phyloP scores from a whole-genome alignment of 30 jellyfish, hydroid and myxozoan species.

The Hydractinia echinata region DNA sequence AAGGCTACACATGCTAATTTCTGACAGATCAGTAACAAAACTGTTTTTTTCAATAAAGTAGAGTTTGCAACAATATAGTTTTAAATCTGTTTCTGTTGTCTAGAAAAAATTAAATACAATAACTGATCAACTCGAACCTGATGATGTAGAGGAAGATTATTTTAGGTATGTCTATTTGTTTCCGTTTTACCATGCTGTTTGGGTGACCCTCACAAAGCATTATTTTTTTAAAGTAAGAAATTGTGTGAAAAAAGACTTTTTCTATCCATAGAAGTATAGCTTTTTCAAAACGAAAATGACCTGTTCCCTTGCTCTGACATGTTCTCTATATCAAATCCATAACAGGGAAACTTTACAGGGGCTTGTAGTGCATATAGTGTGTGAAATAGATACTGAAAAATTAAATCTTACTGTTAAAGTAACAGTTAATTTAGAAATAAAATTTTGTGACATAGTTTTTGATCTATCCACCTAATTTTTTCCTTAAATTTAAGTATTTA shows the following conservation, averaged over 20 bases:
- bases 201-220: neutral
- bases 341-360: too few species aligned
- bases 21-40: too few species aligned
- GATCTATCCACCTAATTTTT: too few species aligned
- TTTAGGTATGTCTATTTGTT: conserved; percentile 55
- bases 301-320: neutral
- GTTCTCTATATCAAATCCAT: neutral
- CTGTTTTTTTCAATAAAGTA: too few species aligned
- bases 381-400: too few species aligned
- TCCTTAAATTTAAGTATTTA: too few species aligned
- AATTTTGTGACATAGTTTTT: too few species aligned
- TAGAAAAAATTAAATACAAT: conserved; percentile 66
- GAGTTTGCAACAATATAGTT: too few species aligned
- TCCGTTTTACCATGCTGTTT: neutral
- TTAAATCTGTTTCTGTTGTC: neutral
- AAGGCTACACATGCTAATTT: too few species aligned
- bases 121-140: conserved; percentile 87
- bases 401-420: too few species aligned
- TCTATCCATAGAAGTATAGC: neutral
- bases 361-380: too few species aligned
- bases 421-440: too few species aligned
- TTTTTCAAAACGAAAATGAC: neutral
- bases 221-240: neutral
- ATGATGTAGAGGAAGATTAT: conserved; percentile 92
- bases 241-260: neutral